Conservation (phyloP, 2,888 invertebrate genomes). For the Stenolophus ochropezus region DNA sequence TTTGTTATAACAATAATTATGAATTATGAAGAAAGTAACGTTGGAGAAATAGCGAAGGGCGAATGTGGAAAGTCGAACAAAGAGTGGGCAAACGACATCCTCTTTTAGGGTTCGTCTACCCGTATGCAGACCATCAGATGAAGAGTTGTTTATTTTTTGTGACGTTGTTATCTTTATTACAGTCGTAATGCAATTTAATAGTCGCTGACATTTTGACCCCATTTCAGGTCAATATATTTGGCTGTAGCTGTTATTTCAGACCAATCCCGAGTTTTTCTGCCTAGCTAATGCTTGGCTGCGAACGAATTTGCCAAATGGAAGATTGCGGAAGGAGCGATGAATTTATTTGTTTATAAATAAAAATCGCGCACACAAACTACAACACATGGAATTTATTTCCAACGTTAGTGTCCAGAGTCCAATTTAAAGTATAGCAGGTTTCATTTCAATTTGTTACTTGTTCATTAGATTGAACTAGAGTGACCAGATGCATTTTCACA, state of each 20-base stretch:
- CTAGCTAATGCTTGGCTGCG: conserved; percentile 21
- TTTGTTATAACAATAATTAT: no score
- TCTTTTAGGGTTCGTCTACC: conserved; percentile 3
- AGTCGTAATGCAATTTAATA: conserved; percentile 55
- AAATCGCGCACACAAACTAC: no score
- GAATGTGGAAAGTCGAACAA: not conserved
- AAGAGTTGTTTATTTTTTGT: conserved; percentile 47
- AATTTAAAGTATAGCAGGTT: no score
- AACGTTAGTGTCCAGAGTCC: no score
- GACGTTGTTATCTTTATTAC: conserved; percentile 45
- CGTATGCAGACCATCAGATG: conserved; percentile 28
- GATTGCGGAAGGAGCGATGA: not conserved
- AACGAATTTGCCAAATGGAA: conserved; percentile 14
- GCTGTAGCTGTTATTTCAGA: conserved; percentile 55
- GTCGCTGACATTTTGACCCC: conserved; percentile 55
- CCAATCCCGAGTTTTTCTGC: conserved; percentile 7
- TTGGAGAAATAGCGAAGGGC: no score
- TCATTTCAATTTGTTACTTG: no score
- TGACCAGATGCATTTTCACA: no score
- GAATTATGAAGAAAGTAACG: no score
- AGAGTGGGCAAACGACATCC: not conserved
- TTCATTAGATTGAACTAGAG: no score
- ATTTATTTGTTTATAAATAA: conserved; percentile 28
- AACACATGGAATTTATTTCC: no score
- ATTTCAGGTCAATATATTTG: conserved; percentile 58